These are phyloP conservation scores for Brachypalpus laphriformis DNA, from an alignment of 2,888 invertebrate species.

Conservation along the genomic window DNA sequence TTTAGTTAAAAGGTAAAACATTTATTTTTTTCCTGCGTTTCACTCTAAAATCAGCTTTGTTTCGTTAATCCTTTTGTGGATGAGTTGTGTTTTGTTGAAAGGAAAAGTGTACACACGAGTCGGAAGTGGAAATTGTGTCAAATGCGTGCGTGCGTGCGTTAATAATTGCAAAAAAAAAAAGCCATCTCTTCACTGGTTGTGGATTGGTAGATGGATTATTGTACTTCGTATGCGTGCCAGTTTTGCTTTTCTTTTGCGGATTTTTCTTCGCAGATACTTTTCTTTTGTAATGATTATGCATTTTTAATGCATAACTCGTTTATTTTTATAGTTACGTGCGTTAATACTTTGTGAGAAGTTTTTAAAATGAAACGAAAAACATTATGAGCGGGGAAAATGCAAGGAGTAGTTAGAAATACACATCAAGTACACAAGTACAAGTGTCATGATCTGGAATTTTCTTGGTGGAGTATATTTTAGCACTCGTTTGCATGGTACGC, in stretches of 20 bases:
- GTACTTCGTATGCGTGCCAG: not conserved
- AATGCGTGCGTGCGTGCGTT: slow-evolving; percentile 66
- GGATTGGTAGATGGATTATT: not conserved
- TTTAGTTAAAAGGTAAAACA: not conserved
- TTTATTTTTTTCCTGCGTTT: not conserved
- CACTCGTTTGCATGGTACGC: too few relatives aligned
- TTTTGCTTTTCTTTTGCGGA: not conserved
- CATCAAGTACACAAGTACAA: not conserved
- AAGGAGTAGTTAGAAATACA: too few relatives aligned
- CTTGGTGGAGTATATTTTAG: too few relatives aligned
- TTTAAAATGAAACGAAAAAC: not conserved
- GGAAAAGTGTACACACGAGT: slow-evolving; percentile 51
- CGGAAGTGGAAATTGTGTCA: slow-evolving; percentile 65
- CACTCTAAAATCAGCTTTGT: not conserved
- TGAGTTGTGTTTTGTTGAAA: slow-evolving; percentile 52
- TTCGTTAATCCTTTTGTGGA: slow-evolving; percentile 49
- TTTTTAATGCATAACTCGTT: not conserved
- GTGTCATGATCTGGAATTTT: not conserved
- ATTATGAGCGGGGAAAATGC: too few relatives aligned
- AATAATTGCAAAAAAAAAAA: slow-evolving; percentile 36
- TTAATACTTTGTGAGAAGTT: not conserved
- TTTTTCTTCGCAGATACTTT: not conserved
- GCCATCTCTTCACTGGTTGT: not conserved
- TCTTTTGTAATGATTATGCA: slow-evolving; percentile 4
- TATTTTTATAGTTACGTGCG: not conserved